These are phyloP conservation scores for Resseliella maxima DNA, from an alignment of 2,888 invertebrate genomes.

Conservation along the genomic window DNA sequence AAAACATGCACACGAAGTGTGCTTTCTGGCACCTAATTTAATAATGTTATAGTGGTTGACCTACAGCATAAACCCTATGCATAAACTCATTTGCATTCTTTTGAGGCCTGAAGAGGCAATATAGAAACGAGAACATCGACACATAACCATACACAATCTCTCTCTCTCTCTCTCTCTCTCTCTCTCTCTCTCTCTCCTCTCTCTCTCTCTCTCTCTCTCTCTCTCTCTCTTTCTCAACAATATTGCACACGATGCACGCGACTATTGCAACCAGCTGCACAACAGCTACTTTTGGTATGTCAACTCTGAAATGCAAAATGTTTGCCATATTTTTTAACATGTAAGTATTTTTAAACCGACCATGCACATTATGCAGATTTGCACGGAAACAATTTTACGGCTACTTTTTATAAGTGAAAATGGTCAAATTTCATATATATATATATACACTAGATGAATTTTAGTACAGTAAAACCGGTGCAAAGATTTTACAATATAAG, in stretches of 20 bases:
- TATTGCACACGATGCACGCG: neutral
- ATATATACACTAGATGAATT: too few relatives aligned
- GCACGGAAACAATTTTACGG: neutral
- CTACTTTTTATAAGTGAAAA: too few relatives aligned
- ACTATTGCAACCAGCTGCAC: neutral
- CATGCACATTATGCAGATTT: neutral
- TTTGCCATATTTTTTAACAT: slow-evolving; percentile 8
- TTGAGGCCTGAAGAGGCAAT: slow-evolving; percentile 33
- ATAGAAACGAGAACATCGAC: neutral
- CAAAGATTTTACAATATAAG: too few relatives aligned
- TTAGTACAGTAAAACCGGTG: too few relatives aligned
- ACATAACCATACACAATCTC: neutral
- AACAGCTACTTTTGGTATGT: neutral
- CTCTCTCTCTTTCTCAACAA: neutral
- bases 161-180: too few relatives aligned
- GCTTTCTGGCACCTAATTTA: slow-evolving; percentile 54
- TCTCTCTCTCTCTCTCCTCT: too few relatives aligned
- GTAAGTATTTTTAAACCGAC: neutral
- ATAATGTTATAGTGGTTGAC: slow-evolving; percentile 53
- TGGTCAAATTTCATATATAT: neutral
- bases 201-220: too few relatives aligned
- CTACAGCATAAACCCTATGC: neutral
- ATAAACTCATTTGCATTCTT: slow-evolving; percentile 52
- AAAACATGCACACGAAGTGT: slow-evolving; percentile 53
- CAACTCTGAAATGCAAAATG: neutral